A percentile compares a stretch with the other conserved stretches of the same genome.
Conservation (phyloP, 2,113 vertebrate genomes). For the Montifringilla adamsi region DNA sequence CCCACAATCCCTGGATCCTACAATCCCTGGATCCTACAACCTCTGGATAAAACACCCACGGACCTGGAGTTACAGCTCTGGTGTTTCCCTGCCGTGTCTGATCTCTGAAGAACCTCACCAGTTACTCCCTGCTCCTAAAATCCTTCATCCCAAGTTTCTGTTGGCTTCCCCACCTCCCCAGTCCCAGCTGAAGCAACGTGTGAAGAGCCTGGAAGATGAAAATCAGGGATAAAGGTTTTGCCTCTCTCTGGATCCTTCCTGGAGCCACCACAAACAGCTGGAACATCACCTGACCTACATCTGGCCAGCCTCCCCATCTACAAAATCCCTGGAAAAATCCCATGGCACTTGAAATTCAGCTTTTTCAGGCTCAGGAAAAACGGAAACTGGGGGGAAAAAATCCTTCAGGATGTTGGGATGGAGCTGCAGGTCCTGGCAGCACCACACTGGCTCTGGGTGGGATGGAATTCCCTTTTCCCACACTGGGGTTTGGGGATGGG, state of each 20-base stretch:
- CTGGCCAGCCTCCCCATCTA: rapidly evolving
- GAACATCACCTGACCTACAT: not conserved
- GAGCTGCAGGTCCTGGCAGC: not conserved
- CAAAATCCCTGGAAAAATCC: not conserved
- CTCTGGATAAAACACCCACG: not conserved
- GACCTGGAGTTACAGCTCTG: rapidly evolving
- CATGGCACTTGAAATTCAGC: not conserved
- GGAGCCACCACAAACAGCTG: not conserved
- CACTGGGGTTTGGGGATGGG: not conserved
- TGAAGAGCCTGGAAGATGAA: not conserved
- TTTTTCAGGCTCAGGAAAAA: not conserved
- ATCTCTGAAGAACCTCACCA: not conserved
- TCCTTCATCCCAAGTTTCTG: not conserved
- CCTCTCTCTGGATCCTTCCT: not conserved
- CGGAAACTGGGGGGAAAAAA: not conserved
- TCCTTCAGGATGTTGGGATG: not conserved
- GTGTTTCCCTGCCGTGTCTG: rapidly evolving
- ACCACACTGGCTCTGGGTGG: rapidly evolving
- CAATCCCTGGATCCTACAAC: no score
- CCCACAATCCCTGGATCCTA: no score
- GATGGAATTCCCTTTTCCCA: not conserved
- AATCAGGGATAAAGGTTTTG: not conserved
- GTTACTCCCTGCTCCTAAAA: not conserved
- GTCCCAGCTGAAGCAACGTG: not conserved
- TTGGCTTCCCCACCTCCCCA: not conserved